A percentile compares a stretch with the other conserved stretches of the same genome.
Evolutionary conservation across 2,888 invertebrate species (phyloP).

Genomic region (Hydrotaea cyrtoneurina): DNA sequence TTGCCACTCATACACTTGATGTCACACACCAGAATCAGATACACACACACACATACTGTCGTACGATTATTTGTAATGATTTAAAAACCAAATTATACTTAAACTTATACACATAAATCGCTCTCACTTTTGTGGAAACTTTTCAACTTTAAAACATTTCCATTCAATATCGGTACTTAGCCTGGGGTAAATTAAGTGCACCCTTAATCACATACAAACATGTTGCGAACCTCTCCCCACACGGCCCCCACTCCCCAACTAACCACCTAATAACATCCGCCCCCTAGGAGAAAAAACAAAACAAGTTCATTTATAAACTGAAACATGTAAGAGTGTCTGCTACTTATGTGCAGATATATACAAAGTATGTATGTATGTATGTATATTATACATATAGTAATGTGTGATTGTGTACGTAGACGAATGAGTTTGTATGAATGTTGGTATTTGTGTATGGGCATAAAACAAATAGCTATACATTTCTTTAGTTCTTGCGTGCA

Average conservation of each 20-base stretch:
- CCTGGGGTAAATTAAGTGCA: neutral
- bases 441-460: too few species aligned
- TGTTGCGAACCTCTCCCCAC: neutral
- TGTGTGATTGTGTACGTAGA: too few species aligned
- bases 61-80: too few species aligned
- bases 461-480: too few species aligned
- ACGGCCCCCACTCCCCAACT: neutral
- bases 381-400: neutral
- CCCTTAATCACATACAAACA: constrained; percentile 4
- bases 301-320: constrained; percentile 1
- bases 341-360: neutral
- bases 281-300: neutral
- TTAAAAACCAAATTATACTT: too few species aligned
- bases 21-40: too few species aligned
- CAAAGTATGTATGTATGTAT: neutral
- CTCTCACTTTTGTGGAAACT: neutral
- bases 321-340: neutral
- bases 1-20: too few species aligned
- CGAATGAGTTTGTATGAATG: neutral
- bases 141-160: constrained; percentile 4
- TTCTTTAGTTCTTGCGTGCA: neutral
- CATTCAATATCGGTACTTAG: neutral
- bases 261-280: neutral
- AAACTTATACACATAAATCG: neutral
- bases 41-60: too few species aligned